Base-by-base conservation (phyloP, 2,113 vertebrate genomes). In the Gadus macrocephalus region DNA sequence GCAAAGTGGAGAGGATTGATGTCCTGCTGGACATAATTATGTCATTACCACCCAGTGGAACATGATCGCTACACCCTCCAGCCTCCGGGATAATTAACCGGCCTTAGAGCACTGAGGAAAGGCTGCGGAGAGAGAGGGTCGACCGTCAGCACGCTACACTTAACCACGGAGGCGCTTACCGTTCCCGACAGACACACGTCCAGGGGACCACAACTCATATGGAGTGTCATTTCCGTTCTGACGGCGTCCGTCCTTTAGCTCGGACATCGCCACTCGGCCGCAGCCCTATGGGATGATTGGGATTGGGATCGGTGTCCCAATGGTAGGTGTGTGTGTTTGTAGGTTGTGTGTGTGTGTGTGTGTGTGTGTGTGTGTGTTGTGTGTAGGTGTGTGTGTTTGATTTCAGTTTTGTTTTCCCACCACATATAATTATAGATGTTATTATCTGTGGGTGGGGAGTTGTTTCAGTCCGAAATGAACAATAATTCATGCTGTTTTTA, bases 21-120 rank as follows among this genome's bases (percentile, higher is more conserved):
- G 77, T 76, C 65, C 79, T 77, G 63, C 0, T 35, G 77, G 58
- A 79, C 69, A 85, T 80, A 86, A 86, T 69, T 78, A 76, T 83
- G 80, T 81, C 86, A 86, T 86, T 86, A 86, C 75, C 83, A 81
- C 76, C 78, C 78, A 64, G 85, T 81, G 79, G 85, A 86, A 86
- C 74, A 78, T 67, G 77, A 85, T 83, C 76, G 84, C 85, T 82
- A 82, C 80, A 83, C 78, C 78, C 74, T 63, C 72, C 20, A 3
- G 79, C 66, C 74, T 76, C 61, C 7, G 70, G 71, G 76, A 72
- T 86, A 82, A 87, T 89, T 83, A 87, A 77, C 63, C 0, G 42
- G 38, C 75, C 72, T 64, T 66, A 71, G 68, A 58, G 66, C 71
- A 35, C 8, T 9, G 8, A 14, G 42, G 42, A 49, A 49, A 49